Evolutionary conservation across 1,140 invertebrate species (phyloP).

Genomic region (Metopolophium dirhodum): DNA sequence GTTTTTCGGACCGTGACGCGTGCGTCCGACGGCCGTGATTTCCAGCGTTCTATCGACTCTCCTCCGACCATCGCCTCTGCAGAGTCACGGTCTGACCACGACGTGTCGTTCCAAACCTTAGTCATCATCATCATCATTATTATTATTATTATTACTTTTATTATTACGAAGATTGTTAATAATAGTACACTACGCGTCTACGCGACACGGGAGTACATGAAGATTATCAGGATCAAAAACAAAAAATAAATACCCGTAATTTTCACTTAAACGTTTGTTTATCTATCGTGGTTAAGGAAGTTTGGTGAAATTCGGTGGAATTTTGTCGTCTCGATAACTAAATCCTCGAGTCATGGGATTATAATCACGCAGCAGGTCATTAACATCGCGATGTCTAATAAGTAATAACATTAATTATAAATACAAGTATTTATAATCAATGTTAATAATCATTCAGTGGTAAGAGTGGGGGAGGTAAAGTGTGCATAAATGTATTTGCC

Average conservation of each 20-base stretch:
- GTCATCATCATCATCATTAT: neutral
- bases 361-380: too few species aligned
- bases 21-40: neutral
- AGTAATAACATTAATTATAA: too few species aligned
- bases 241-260: neutral
- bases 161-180: neutral
- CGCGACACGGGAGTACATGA: neutral
- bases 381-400: too few species aligned
- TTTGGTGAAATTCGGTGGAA: too few species aligned
- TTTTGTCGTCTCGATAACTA: too few species aligned
- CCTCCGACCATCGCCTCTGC: neutral
- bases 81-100: constrained; percentile 8
- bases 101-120: neutral
- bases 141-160: too few species aligned
- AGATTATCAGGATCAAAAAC: neutral
- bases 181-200: neutral
- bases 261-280: neutral
- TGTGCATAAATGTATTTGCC: too few species aligned
- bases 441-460: too few species aligned
- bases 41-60: neutral
- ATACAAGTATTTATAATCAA: too few species aligned
- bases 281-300: too few species aligned
- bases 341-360: too few species aligned
- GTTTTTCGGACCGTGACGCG: constrained; percentile 30
- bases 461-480: too few species aligned